Conservation (phyloP, 2,888 invertebrate species). For the Pristionchus mayeri region DNA sequence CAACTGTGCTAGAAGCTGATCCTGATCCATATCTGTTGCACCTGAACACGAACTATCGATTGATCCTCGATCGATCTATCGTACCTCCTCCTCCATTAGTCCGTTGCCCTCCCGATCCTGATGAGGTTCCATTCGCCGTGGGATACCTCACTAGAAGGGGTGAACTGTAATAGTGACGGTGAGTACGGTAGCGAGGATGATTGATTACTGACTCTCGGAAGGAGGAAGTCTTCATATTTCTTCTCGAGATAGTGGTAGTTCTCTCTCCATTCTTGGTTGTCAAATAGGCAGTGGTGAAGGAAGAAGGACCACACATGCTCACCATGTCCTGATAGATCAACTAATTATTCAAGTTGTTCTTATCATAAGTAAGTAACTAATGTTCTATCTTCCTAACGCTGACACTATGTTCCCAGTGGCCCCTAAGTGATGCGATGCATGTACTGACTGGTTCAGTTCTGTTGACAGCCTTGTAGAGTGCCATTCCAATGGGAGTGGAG, state of each 20-base stretch:
- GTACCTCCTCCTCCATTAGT: slow-evolving; percentile 18
- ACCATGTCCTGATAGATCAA: slow-evolving; percentile 53
- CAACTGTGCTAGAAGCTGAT: not conserved
- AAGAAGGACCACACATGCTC: slow-evolving; percentile 60
- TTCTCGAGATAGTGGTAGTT: slow-evolving; percentile 20
- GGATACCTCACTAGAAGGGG: not conserved
- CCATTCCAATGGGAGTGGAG: not conserved
- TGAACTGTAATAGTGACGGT: slow-evolving; percentile 17
- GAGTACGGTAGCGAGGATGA: not conserved
- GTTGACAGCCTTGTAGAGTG: slow-evolving; percentile 40
- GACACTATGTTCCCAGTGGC: no score
- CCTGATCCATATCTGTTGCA: slow-evolving; percentile 22
- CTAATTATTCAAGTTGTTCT: no score
- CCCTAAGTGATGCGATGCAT: no score
- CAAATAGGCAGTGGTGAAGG: slow-evolving; percentile 61
- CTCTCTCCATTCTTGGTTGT: slow-evolving; percentile 64
- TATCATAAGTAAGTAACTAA: no score
- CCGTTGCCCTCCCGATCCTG: not conserved
- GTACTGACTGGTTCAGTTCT: slow-evolving; percentile 47
- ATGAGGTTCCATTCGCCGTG: not conserved
- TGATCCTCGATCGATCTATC: not conserved
- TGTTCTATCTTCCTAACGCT: no score
- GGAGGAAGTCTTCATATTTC: not conserved
- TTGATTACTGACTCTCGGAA: not conserved
- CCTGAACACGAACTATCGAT: not conserved